A percentile compares a stretch with the other conserved stretches of the same genome.
phyloP scores from a whole-genome alignment of 2,113 vertebrate genomes.

The Maccullochella peelii region DNA sequence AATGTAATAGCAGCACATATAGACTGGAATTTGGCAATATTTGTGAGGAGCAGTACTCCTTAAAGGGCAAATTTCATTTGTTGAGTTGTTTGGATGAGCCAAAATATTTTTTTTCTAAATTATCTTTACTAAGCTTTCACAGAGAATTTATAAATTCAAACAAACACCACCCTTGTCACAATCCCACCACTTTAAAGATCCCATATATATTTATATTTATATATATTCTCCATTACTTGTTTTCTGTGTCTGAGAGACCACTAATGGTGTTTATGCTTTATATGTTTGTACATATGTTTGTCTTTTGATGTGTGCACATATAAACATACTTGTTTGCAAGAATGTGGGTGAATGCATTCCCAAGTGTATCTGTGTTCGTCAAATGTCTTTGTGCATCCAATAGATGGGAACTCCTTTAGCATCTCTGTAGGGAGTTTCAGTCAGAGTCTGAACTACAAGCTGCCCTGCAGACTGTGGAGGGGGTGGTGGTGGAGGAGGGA shows the following conservation, averaged over 20 bases:
- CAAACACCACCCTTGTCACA: not conserved
- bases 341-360: not conserved
- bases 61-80: not conserved
- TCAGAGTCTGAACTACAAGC: constrained; percentile 76
- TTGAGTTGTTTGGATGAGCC: not conserved
- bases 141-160: not conserved
- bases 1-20: not conserved
- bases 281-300: not conserved
- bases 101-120: not conserved
- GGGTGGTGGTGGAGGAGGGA: constrained; percentile 14
- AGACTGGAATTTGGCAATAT: not conserved
- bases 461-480: constrained; percentile 6
- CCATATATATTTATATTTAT: no score
- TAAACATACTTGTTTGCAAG: not conserved
- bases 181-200: not conserved
- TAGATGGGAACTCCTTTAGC: constrained; percentile 89
- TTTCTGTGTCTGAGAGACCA: not conserved
- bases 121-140: not conserved
- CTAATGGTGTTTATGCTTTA: not conserved
- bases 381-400: constrained; percentile 98
- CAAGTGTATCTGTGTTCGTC: not conserved
- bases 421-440: constrained; percentile 88
- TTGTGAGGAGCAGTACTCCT: not conserved
- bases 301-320: not conserved
- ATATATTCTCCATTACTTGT: not conserved